Evolutionary conservation across 2,888 invertebrate genomes (phyloP).

Genomic region (Microplitis deprimator): DNA sequence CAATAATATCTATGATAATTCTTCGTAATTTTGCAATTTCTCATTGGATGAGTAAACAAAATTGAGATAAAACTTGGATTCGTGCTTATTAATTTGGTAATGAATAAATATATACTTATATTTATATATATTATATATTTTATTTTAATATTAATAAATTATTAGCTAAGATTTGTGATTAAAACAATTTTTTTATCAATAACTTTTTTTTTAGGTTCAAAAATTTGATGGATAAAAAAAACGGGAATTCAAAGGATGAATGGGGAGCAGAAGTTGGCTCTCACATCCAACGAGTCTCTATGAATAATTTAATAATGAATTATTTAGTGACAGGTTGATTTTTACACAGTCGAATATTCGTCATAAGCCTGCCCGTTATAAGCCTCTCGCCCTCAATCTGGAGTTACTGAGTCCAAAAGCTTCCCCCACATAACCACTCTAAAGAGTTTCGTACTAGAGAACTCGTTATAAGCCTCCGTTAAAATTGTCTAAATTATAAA

Average conservation of each 20-base stretch:
- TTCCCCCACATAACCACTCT: too few relatives aligned
- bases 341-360: background rate
- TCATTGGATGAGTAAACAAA: background rate
- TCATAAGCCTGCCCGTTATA: too few relatives aligned
- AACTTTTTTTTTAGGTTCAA: slow-evolving; percentile 57
- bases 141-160: background rate
- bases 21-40: background rate
- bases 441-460: too few relatives aligned
- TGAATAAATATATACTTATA: too few relatives aligned
- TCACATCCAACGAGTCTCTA: slow-evolving; percentile 90
- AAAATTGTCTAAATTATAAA: too few relatives aligned
- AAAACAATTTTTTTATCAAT: background rate
- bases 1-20: background rate
- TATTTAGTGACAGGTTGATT: slow-evolving; percentile 93
- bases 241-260: slow-evolving; percentile 77
- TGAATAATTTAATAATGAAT: slow-evolving; percentile 99
- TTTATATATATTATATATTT: background rate
- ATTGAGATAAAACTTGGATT: background rate
- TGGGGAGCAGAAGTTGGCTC: slow-evolving; percentile 82
- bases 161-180: too few relatives aligned
- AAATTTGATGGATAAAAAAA: slow-evolving; percentile 74
- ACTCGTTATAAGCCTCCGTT: too few relatives aligned
- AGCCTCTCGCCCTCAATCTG: too few relatives aligned
- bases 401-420: too few relatives aligned
- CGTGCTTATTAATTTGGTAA: too few relatives aligned